Evolutionary conservation across 92 coral and sea anemone species (phyloP), one percentile per base, ranked within the genome.

Genomic region (Porites lobata): DNA sequence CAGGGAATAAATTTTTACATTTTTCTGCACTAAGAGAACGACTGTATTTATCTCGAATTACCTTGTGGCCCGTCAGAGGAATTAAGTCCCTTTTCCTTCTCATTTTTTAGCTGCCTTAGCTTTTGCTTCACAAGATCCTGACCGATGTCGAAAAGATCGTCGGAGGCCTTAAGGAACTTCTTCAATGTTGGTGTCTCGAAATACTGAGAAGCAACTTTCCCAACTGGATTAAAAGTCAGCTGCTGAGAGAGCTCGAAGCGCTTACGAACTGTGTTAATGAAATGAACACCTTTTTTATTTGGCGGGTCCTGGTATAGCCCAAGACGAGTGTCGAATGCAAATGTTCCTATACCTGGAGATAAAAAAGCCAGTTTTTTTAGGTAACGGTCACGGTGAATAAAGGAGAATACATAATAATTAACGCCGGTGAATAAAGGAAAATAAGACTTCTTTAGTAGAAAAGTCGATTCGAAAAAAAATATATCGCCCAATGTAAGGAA

Each of bases 141-240:
- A 0, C 91, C 94, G 59, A 91, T 82, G 17, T 74, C 84, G 14
- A 69, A 12, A 13, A 88, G 51, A 13, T 51, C 75, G 67, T 91
- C 91, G 22, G 53, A 75, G n/a, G 91, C 72, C 19, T 76, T 66
- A 65, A 85, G 81, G 80, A 91, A 91, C 50, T 76, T 91, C 75
- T 75, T 86, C 75, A 88, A 65, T 11, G 72, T 4, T 20, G 94
- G 88, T 19, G 94, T 91, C 1, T 62, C 85, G 2, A 91, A 11
- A 11, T 53, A 62, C 7, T 63, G 62, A 53, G 65, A 72, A 8
- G 57, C 70, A 9, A 78, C 32, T 50, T 43, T 15, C 17, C 15
- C n/a, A 26, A 83, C 75, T 26, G 82, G 50, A 19, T 87, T 75
- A 57, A 81, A 81, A 2, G 67, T 18, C 61, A 88, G 62, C 66